Evolutionary conservation across 2,113 vertebrate species (phyloP), one percentile per base, ranked within the genome.

Genomic region (Craseonycteris thonglongyai): DNA sequence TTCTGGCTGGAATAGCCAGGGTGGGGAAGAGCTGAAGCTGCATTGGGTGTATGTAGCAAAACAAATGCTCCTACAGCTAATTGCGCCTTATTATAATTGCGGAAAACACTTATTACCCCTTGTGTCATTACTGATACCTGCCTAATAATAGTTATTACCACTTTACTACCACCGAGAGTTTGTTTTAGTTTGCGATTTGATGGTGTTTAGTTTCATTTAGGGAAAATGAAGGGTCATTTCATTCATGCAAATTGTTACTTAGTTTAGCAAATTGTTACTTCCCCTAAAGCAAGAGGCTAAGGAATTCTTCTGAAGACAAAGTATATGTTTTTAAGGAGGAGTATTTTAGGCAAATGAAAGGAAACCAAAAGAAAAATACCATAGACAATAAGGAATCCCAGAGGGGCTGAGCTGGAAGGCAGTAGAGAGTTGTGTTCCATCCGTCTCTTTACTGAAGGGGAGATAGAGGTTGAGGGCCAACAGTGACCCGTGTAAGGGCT

Each of bases 111-210:
- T 93, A 97, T 96, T 97, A 97, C 80, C 61, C 91, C 83, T 93
- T 81, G 95, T 97, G 96, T 95, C 95, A 93, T 95, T 96, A 95
- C 95, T 97, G 97, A 97, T 97, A 96, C 90, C 90, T 26, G 49
- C 95, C 95, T 97, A 96, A 97, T 97, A 96, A 97, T 95, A 97
- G 97, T 97, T 92, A 96, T 97, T 97, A 97, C 90, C 21, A 3
- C 88, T 97, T 86, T 87, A 94, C 95, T 90, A 90, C 88, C 63
- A 51, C 56, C 1, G 76, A 65, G 90, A 79, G 42, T 71, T 94
- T 93, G 42, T 33, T 68, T 91, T 65, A 75, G 63, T 51, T 61
- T 80, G 85, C 26, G 66, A 61, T 88, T 92, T 61, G 38, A 30
- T 94, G 71, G 76, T 63, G 81, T 92, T 96, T 84, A 95, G 87